A percentile compares a stretch with the other conserved stretches of the same genome.
These are phyloP conservation scores for Penaeus vannamei DNA, from an alignment of 1,140 invertebrate species.

Conservation along the genomic window DNA sequence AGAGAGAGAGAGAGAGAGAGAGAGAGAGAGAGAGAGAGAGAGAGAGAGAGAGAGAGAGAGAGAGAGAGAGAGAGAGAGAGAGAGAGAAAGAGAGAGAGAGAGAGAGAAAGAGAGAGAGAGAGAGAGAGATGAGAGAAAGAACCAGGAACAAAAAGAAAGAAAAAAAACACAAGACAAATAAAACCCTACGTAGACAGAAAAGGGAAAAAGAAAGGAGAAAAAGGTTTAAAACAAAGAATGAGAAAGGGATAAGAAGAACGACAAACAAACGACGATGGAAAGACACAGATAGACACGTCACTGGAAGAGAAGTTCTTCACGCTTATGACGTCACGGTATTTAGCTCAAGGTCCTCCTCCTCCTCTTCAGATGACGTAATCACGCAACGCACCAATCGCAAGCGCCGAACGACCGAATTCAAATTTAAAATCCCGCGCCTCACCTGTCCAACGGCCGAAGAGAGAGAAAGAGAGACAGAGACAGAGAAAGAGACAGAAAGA, in stretches of 20 bases:
- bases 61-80: too few species aligned
- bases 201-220: not conserved
- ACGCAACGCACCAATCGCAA: too few species aligned
- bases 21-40: too few species aligned
- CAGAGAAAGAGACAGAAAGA: slow-evolving; percentile 24
- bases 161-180: not conserved
- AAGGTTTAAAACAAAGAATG: not conserved
- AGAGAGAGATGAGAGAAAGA: not conserved
- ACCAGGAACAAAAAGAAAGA: not conserved
- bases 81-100: too few species aligned
- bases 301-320: not conserved
- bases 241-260: not conserved
- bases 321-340: too few species aligned
- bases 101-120: too few species aligned
- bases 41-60: not conserved
- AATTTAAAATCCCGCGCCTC: too few species aligned
- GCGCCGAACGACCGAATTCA: too few species aligned
- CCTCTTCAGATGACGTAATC: too few species aligned
- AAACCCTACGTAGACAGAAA: not conserved
- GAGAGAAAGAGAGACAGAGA: slow-evolving; percentile 24
- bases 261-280: not conserved
- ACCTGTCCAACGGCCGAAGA: not conserved
- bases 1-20: not conserved
- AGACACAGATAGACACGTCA: not conserved
- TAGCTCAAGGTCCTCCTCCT: too few species aligned